Base-by-base conservation (phyloP, 2,888 invertebrate genomes). In the Nycteola revayana region DNA sequence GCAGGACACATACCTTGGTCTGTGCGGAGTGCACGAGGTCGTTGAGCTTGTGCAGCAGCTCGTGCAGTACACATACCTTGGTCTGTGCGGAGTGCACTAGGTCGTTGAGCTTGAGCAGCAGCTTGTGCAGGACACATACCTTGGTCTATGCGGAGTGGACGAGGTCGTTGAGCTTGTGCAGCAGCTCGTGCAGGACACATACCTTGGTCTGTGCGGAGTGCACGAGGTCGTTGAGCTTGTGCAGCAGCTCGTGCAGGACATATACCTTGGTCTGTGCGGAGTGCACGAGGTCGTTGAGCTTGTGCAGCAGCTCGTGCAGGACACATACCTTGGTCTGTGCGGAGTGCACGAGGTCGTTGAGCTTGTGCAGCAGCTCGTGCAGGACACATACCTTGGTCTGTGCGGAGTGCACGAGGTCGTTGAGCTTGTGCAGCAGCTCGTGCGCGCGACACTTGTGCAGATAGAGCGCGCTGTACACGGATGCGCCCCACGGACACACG, bases 381-480 rank as follows among this genome's bases (percentile, higher is more conserved):
- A 90, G 69, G 35, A n/a, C n/a, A n/a, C 14, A 3, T 44, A 66
- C 74, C 71, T 72, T 73, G 9, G 57, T 35, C 0, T 28, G 35
- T 1, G 32, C 34, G 4, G 49, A 48, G 17, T 64, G 92, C 23
- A 93, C 87, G 41, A 95, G 74, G 8, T 82, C 71, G 27, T 91
- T 89, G 20, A 96, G 81, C 62, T 94, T 94, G 46, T 87, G 82
- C 30, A 90, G 69, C 35, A 96, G 77, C 62, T 96, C 96, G 33
- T 76, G 75, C 20, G 92, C 91, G 10, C 91, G 91, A 44, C 93
- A 90, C 2, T 91, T 83, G 56, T 93, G 92, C 57, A 98, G 86
- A 66, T 96, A 97, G 9, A 97, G 85, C 10, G 96, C 96, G 80
- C 94, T 93, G 90, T 94, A 97, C 11, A 80, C 66, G 40, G 42